Evolutionary conservation across 2,888 invertebrate genomes (phyloP), one percentile per base, ranked within the genome.

Genomic region (Meloe dianella): DNA sequence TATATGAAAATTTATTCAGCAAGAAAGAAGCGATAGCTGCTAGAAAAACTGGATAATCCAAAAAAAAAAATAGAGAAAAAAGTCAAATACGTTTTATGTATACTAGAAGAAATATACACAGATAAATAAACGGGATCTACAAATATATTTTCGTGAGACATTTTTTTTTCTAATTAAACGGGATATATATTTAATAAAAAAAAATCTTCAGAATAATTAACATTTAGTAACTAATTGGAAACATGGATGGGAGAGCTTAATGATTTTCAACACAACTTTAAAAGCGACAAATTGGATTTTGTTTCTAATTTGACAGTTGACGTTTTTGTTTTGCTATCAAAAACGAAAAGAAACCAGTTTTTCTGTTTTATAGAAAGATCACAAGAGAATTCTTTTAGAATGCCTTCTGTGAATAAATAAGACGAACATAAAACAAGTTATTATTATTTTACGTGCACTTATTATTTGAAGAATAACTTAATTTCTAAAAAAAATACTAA

Each of bases 1-100:
- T 67, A 60, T 67, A 67, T 67, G 67, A 67, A 67, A 67, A 67
- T 67, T 67, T 67, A 67, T 67, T 67, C 67, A 30, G 22, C 51
- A 22, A 51, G 61, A 61, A 67, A 57, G 22, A 56, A 14, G 8
- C 14, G 38, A 38, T 38, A 38, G n/a, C 6, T 38, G 14, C n/a
- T n/a, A 38, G 38, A 32, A 38, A 38, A 38, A 38, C 38, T 6
- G 14, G 38, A n/a, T 56, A 61, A 62, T 57, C 61, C 58, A 59
- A 64, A 58, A 57, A 65, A n/a, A n/a, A n/a, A n/a, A n/a, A n/a
- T n/a, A n/a, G n/a, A n/a, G n/a, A n/a, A n/a, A n/a, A n/a, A n/a
- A n/a, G n/a, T n/a, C n/a, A n/a, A 62, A 68, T 58, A 56, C 41
- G 38, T 51, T 51, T 22, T 51, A 12, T 62, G 38, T 62, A 38